Evolutionary conservation across 1,140 invertebrate species (phyloP).

Genomic region (Pseudomyrmex dendroicus): DNA sequence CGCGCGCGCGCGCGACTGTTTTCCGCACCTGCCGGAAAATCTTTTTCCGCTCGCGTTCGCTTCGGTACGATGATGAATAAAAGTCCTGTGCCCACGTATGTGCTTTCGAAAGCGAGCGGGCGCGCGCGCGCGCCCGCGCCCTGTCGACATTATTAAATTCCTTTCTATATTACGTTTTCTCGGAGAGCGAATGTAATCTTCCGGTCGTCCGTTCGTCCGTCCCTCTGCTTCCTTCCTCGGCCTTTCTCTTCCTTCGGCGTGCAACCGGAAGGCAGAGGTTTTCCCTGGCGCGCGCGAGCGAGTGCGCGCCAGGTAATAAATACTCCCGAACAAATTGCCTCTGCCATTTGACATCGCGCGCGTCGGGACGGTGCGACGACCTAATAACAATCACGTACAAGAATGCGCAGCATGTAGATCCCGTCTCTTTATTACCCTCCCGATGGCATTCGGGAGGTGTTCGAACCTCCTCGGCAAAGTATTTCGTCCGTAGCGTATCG

Average conservation of each 20-base stretch:
- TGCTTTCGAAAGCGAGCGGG: constrained; percentile 19
- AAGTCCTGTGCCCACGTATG: constrained; percentile 29
- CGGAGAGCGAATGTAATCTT: constrained; percentile 53
- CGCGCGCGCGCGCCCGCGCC: not conserved
- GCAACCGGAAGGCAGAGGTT: constrained; percentile 19
- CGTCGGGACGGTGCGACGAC: constrained; percentile 49
- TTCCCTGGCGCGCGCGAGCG: too few species aligned
- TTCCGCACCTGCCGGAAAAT: constrained; percentile 35
- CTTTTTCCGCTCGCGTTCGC: constrained; percentile 19
- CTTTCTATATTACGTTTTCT: constrained; percentile 58
- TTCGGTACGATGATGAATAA: constrained; percentile 49
- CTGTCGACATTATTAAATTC: constrained; percentile 69
- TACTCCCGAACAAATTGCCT: constrained; percentile 61
- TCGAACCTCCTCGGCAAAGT: too few species aligned
- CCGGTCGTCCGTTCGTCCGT: not conserved
- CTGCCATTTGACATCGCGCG: constrained; percentile 57
- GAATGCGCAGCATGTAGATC: constrained; percentile 59
- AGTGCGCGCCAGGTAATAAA: constrained; percentile 57
- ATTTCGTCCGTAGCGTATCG: not conserved
- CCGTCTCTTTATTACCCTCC: not conserved
- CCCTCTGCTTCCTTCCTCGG: too few species aligned
- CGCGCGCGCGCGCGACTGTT: constrained; percentile 20
- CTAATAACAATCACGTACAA: constrained; percentile 65
- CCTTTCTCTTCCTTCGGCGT: too few species aligned
- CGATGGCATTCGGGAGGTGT: not conserved